phyloP scores from a whole-genome alignment of 2,113 vertebrate species.

The Notarius quadriscutis region DNA sequence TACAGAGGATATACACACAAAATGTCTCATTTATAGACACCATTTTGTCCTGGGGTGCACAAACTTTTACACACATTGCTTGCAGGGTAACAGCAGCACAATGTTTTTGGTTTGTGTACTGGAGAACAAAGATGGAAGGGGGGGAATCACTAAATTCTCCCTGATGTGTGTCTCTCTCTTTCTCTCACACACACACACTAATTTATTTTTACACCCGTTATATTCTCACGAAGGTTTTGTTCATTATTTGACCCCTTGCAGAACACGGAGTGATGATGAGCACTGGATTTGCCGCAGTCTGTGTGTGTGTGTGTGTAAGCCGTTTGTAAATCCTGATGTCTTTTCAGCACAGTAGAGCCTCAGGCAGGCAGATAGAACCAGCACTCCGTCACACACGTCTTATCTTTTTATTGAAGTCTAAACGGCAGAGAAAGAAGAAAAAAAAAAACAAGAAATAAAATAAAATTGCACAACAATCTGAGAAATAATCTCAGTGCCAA shows the following conservation, averaged over 20 bases:
- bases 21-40: neutral
- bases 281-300: conserved; percentile 9
- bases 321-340: conserved; percentile 16
- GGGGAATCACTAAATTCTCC: neutral
- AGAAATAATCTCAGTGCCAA: neutral
- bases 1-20: neutral
- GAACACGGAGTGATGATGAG: neutral
- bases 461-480: neutral
- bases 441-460: neutral
- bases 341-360: conserved; percentile 7
- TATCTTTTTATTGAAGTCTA: conserved; percentile 27
- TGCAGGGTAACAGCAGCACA: neutral
- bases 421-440: neutral
- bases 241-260: neutral
- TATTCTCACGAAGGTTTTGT: neutral
- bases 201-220: neutral
- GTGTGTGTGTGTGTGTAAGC: conserved; percentile 16
- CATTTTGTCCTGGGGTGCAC: neutral
- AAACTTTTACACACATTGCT: neutral
- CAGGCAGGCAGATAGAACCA: conserved; percentile 17
- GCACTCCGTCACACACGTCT: conserved; percentile 13
- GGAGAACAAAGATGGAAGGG: neutral
- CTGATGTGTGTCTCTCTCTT: neutral
- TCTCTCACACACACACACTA: conserved; percentile 1
- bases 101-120: neutral